Conservation (phyloP, 2,113 vertebrate species). For the Chionis minor region DNA sequence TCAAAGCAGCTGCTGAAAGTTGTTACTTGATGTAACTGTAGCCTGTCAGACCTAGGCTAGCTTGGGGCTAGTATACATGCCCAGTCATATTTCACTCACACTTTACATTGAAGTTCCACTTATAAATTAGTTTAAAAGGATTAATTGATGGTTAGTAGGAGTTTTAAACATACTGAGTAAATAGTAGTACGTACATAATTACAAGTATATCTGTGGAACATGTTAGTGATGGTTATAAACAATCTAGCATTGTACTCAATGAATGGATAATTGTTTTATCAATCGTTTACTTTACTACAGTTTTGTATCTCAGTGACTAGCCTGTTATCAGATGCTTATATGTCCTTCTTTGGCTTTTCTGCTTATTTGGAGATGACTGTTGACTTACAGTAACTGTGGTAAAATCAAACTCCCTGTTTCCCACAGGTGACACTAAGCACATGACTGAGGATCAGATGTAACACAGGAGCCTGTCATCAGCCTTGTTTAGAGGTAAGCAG, state of each 20-base stretch:
- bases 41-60: neutral
- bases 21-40: neutral
- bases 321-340: neutral
- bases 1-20: neutral
- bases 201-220: neutral
- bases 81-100: neutral
- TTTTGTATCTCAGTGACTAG: neutral
- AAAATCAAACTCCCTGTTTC: neutral
- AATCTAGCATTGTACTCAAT: neutral
- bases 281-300: neutral
- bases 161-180: neutral
- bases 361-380: neutral
- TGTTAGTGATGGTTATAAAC: neutral
- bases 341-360: neutral
- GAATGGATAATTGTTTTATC: neutral
- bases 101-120: neutral
- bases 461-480: neutral
- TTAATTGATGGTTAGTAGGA: neutral
- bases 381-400: neutral
- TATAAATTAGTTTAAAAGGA: neutral
- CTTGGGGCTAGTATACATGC: neutral
- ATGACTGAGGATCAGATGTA: neutral
- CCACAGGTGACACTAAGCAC: accelerated
- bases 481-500: neutral
- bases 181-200: neutral